Percentiles rank a stretch among this genome's conserved stretches.
phyloP scores from a whole-genome alignment of 2,888 invertebrate genomes.

The Apotomis capreana region DNA sequence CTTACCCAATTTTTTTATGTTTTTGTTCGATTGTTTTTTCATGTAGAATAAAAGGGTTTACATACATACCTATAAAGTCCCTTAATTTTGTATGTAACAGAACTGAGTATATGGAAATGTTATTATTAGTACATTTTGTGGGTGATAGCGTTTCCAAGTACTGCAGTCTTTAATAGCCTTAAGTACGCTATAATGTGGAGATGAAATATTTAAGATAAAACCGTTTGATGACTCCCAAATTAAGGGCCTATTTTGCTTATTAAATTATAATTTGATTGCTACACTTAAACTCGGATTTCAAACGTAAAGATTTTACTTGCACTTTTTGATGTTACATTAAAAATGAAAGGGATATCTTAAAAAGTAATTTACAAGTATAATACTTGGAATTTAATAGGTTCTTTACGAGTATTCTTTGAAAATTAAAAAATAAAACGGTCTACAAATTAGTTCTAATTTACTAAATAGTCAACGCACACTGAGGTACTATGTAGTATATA shows the following conservation, averaged over 20 bases:
- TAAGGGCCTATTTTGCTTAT: conserved; percentile 32
- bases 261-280: conserved; percentile 40
- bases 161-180: conserved; percentile 22
- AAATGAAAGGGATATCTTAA: background rate
- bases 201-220: conserved; percentile 41
- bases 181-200: conserved; percentile 35
- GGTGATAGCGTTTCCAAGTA: conserved; percentile 2
- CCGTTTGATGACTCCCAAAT: conserved; percentile 27
- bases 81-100: too few species aligned
- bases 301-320: conserved; percentile 19
- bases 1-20: too few species aligned
- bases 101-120: too few species aligned
- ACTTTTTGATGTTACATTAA: background rate
- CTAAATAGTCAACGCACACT: background rate
- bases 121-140: conserved; percentile 8
- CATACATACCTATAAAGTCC: too few species aligned
- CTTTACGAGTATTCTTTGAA: background rate
- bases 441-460: background rate
- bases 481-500: too few species aligned
- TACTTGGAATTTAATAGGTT: background rate
- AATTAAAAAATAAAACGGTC: background rate
- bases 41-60: too few species aligned
- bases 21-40: background rate
- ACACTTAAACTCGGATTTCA: conserved; percentile 9
- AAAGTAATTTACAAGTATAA: background rate